Conservation (phyloP, 2,888 invertebrate species). For the Cosmia pyralina region DNA sequence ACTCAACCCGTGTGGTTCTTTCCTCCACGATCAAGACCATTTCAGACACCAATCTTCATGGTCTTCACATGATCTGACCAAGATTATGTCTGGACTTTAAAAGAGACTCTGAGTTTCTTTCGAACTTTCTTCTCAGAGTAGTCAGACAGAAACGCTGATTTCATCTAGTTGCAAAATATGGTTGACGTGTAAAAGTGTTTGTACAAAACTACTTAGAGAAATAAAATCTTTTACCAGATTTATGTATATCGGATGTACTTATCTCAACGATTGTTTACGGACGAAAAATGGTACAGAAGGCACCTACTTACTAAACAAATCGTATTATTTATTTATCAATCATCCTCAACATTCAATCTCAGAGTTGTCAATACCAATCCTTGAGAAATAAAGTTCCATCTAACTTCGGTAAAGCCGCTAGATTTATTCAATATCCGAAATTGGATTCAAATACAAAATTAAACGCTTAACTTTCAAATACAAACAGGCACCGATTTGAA, state of each 20-base stretch:
- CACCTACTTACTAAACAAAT: slow-evolving; percentile 5
- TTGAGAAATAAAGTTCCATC: slow-evolving; percentile 41
- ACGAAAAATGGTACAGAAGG: not conserved
- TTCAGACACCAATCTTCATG: no score
- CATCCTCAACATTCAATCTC: slow-evolving; percentile 27
- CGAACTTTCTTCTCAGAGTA: no score
- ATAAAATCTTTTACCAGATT: not conserved
- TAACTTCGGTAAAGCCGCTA: slow-evolving; percentile 38
- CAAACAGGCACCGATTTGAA: slow-evolving; percentile 37
- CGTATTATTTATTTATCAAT: slow-evolving; percentile 27
- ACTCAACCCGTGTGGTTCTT: no score
- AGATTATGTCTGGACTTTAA: no score
- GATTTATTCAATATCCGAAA: slow-evolving; percentile 62
- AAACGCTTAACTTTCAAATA: slow-evolving; percentile 51
- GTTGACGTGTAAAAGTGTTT: no score
- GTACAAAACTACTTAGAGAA: no score
- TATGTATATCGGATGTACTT: not conserved
- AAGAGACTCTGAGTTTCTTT: no score
- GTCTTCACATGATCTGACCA: no score
- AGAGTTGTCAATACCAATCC: slow-evolving; percentile 43
- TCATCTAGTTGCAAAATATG: no score
- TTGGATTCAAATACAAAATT: slow-evolving; percentile 54
- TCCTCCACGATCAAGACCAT: no score
- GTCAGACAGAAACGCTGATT: no score
- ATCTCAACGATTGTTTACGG: no score